phyloP scores from a whole-genome alignment of 2,888 invertebrate species.

The Orchesella flavescens region DNA sequence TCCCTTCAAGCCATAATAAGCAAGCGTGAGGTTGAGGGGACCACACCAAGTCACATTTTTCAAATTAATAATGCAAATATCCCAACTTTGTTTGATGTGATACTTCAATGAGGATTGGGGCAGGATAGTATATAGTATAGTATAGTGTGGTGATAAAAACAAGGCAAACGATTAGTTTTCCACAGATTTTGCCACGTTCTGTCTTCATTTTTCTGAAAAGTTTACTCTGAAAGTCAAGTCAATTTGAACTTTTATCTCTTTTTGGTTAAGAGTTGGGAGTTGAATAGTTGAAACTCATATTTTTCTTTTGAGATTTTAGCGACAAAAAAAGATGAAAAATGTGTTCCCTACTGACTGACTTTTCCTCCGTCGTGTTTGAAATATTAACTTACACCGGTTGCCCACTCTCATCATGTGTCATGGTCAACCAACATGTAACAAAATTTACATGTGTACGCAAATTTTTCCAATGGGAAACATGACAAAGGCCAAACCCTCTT shows the following conservation, averaged over 20 bases:
- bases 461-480: conserved; percentile 10
- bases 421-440: not conserved
- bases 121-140: no score
- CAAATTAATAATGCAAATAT: conserved; percentile 28
- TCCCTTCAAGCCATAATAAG: conserved; percentile 17
- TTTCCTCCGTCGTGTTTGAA: not conserved
- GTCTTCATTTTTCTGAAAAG: not conserved
- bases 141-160: not conserved
- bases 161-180: not conserved
- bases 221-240: not conserved
- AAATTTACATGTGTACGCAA: not conserved
- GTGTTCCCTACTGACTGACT: conserved; percentile 37
- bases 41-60: conserved; percentile 55
- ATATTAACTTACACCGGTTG: not conserved
- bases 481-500: conserved; percentile 44
- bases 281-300: conserved; percentile 8
- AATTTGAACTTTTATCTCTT: not conserved
- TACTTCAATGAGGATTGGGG: no score
- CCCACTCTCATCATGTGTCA: not conserved
- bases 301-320: not conserved
- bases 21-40: conserved; percentile 30
- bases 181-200: not conserved
- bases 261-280: not conserved
- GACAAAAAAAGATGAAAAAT: conserved; percentile 4
- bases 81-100: no score